Evolutionary conservation across 1,140 invertebrate species (phyloP), one percentile per base, ranked within the genome.

Genomic region (Phenacoccus solenopsis): DNA sequence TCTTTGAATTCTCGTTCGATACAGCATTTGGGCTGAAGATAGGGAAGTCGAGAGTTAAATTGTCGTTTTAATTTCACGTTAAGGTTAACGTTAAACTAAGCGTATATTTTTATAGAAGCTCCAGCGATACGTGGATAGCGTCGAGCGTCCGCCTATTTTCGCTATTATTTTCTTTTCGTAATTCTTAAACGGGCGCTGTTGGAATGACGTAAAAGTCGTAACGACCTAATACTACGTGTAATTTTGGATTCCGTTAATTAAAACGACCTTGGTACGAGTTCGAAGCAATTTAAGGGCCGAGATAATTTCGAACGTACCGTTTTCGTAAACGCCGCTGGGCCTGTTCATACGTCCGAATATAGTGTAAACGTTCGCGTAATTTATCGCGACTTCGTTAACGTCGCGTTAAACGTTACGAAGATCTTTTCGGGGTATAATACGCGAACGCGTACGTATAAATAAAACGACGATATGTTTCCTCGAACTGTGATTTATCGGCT

Each of bases 1-100:
- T 49, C 12, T 49, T 49, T 49, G 38, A n/a, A 49, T 16, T 49
- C n/a, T 49, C 38, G 38, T 49, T 49, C 38, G 20, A 49, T 49
- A 49, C n/a, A n/a, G n/a, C n/a, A n/a, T n/a, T n/a, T n/a, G 38
- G 20, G 38, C 38, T 49, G 20, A 49, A 49, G 38, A 49, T n/a
- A 49, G 38, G 20, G 38, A 49, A 49, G 38, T 49, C 20, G 38
- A n/a, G n/a, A 49, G 38, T 49, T 49, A 49, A 49, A 49, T 49
- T 49, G 38, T 49, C 38, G 38, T 49, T 49, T 49, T 49, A 49
- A 49, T 49, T 49, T 49, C 38, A 49, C 38, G 38, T 49, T 49
- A 49, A 49, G 38, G 38, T 49, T 49, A 49, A 49, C 38, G 38
- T 49, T 49, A 49, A 49, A 49, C 38, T 49, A 49, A 49, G 38